phyloP scores from a whole-genome alignment of 2,888 invertebrate genomes.

The Cheilosia soror region DNA sequence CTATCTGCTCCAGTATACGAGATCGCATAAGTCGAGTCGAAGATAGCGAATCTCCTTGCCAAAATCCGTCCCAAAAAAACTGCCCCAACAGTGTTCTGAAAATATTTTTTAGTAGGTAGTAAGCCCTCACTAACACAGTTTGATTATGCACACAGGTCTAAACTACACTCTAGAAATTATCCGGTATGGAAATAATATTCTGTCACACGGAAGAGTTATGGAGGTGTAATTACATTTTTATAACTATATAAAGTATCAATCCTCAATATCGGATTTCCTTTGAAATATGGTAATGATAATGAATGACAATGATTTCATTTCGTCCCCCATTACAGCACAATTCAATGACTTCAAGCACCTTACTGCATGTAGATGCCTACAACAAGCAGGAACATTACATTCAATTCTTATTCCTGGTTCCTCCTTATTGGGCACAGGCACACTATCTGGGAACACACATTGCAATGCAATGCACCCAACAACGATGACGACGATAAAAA shows the following conservation, averaged over 20 bases:
- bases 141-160: too few species aligned
- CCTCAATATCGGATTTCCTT: neutral
- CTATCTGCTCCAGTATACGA: too few species aligned
- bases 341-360: neutral
- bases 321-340: slow-evolving; percentile 5
- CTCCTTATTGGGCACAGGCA: slow-evolving; percentile 42
- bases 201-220: neutral
- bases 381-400: slow-evolving; percentile 12
- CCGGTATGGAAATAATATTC: neutral
- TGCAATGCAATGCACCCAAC: slow-evolving; percentile 29
- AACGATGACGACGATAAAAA: slow-evolving; percentile 50
- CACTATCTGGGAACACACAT: slow-evolving; percentile 20
- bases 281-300: slow-evolving; percentile 5
- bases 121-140: too few species aligned
- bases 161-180: neutral
- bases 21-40: too few species aligned
- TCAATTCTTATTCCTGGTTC: slow-evolving; percentile 62
- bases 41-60: too few species aligned
- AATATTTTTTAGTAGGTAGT: too few species aligned
- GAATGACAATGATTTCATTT: slow-evolving; percentile 21
- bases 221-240: neutral
- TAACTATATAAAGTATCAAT: neutral
- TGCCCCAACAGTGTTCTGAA: too few species aligned
- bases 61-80: too few species aligned
- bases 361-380: neutral